Evolutionary conservation across 2,797 vertebrate genomes (phyloP).

Genomic region (Sebastes iracundus): DNA sequence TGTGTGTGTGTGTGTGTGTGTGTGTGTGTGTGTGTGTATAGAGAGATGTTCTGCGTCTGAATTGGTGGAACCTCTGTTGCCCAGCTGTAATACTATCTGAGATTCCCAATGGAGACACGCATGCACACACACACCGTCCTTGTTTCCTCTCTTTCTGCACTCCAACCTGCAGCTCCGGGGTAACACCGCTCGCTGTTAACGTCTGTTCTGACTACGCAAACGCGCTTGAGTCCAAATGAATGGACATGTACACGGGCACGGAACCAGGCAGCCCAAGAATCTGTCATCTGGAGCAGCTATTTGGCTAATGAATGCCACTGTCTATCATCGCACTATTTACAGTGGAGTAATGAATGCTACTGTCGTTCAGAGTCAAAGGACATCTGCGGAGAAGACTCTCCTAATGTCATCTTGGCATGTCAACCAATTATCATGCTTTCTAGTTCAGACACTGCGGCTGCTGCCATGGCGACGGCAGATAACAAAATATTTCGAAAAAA

Average conservation of each 20-base stretch:
- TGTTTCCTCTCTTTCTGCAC: background rate
- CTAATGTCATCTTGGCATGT: slow-evolving; percentile 47
- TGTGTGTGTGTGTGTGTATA: background rate
- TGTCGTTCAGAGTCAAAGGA: slow-evolving; percentile 18
- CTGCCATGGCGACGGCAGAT: slow-evolving; percentile 33
- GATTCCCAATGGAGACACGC: slow-evolving; percentile 24
- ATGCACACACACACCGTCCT: background rate
- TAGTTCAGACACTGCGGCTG: slow-evolving; percentile 6
- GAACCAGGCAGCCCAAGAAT: background rate
- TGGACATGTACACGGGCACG: background rate
- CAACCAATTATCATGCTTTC: slow-evolving; percentile 59
- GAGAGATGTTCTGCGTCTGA: slow-evolving; percentile 16
- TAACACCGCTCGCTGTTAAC: background rate
- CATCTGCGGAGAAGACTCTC: slow-evolving; percentile 29
- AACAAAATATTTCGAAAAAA: slow-evolving; percentile 25
- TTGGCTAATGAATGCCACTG: slow-evolving; percentile 48
- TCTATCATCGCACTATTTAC: slow-evolving; percentile 33
- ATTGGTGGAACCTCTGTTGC: slow-evolving; percentile 12
- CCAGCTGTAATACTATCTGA: slow-evolving; percentile 16
- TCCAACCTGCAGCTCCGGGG: slow-evolving; percentile 7
- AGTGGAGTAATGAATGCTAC: slow-evolving; percentile 38
- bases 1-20: background rate
- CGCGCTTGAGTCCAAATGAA: slow-evolving; percentile 9
- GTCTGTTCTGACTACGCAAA: background rate
- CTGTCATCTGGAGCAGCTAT: slow-evolving; percentile 2